phyloP scores from a whole-genome alignment of 2,888 invertebrate species.

The Leptarthrus brevirostris region DNA sequence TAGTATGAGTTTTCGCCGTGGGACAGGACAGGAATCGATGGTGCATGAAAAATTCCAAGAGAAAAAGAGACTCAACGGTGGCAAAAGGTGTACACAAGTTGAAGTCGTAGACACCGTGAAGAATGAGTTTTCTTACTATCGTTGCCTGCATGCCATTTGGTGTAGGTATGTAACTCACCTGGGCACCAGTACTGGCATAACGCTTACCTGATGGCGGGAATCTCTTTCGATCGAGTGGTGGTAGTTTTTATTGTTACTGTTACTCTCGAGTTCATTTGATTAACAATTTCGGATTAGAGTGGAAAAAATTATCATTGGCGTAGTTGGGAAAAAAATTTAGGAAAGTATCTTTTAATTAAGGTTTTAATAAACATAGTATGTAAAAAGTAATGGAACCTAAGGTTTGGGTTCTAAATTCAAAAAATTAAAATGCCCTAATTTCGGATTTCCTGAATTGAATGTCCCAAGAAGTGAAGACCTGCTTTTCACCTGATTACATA shows the following conservation, averaged over 20 bases:
- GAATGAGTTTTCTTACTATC: constrained; percentile 18
- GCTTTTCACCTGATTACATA: too few species aligned
- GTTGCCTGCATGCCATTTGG: neutral
- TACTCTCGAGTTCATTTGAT: neutral
- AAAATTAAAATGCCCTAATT: too few species aligned
- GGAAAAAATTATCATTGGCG: constrained; percentile 31
- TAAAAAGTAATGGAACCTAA: too few species aligned
- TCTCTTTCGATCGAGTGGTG: neutral
- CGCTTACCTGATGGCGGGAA: constrained; percentile 9
- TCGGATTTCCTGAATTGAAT: too few species aligned
- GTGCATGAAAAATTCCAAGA: constrained; percentile 39
- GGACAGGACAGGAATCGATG: neutral
- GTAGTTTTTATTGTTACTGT: constrained; percentile 3
- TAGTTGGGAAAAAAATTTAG: constrained; percentile 3
- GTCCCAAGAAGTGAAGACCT: too few species aligned
- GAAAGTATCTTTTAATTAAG: too few species aligned
- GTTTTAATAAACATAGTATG: too few species aligned
- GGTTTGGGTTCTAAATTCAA: too few species aligned
- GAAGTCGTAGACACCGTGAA: constrained; percentile 9
- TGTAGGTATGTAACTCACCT: constrained; percentile 14
- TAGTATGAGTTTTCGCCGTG: constrained; percentile 9
- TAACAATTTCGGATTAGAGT: constrained; percentile 13
- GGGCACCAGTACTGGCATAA: neutral
- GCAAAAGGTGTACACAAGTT: constrained; percentile 15
- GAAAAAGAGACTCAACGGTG: constrained; percentile 1